phyloP scores from a whole-genome alignment of 2,797 vertebrate genomes.

The Cetoscarus ocellatus region DNA sequence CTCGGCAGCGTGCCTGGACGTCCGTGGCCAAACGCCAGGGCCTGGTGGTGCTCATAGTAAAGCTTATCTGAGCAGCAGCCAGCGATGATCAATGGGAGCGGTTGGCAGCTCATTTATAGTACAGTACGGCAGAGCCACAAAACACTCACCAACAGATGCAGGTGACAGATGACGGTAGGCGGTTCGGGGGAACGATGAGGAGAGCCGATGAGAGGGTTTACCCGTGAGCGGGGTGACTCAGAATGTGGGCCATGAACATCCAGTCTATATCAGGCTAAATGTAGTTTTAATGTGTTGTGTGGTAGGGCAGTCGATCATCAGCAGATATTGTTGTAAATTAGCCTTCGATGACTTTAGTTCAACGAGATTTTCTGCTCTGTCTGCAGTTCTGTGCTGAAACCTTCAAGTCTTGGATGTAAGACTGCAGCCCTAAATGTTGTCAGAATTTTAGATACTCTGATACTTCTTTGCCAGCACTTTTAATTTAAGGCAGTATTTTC shows the following conservation, averaged over 20 bases:
- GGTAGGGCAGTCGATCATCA: conserved; percentile 14
- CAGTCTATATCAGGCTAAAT: conserved; percentile 14
- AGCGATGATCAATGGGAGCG: conserved; percentile 78
- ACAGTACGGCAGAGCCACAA: conserved; percentile 66
- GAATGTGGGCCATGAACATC: conserved; percentile 1
- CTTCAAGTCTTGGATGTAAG: conserved; percentile 1
- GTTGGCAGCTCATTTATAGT: conserved; percentile 73
- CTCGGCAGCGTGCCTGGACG: conserved; percentile 75
- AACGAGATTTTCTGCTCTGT: conserved; percentile 41
- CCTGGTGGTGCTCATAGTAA: conserved; percentile 75
- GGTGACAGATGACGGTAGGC: conserved; percentile 63
- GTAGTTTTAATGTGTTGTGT: conserved; percentile 24
- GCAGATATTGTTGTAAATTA: conserved; percentile 49
- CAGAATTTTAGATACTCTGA: too few relatives aligned
- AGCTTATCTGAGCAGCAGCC: conserved; percentile 78
- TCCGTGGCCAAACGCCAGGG: conserved; percentile 69
- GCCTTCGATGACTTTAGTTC: conserved; percentile 31
- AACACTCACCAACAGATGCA: conserved; percentile 66
- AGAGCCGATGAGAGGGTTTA: conserved; percentile 32
- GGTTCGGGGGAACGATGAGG: conserved; percentile 26
- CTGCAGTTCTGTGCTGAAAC: conserved; percentile 19
- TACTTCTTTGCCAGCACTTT: too few relatives aligned
- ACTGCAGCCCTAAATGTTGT: not conserved
- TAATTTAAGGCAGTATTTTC: too few relatives aligned
- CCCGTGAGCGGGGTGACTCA: conserved; percentile 18